Conservation (phyloP, 1,140 invertebrate genomes). For the Tetramorium parvispinum region DNA sequence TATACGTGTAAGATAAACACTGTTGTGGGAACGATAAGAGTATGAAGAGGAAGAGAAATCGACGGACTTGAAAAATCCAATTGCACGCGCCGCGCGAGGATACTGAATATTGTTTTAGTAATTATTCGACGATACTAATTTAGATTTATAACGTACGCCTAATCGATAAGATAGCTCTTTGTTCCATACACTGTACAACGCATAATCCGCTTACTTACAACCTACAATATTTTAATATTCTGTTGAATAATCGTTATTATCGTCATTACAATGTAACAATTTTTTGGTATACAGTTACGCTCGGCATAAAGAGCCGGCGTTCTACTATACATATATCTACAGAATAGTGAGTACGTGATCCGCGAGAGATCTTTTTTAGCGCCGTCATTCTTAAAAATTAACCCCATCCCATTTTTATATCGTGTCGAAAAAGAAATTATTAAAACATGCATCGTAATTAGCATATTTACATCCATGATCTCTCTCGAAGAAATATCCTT, state of each 20-base stretch:
- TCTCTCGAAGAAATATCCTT: background rate
- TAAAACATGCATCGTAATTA: background rate
- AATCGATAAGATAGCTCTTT: slow-evolving; percentile 76
- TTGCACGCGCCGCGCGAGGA: slow-evolving; percentile 68
- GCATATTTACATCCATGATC: background rate
- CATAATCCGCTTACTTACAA: slow-evolving; percentile 62
- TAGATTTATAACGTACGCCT: slow-evolving; percentile 83
- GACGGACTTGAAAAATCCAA: slow-evolving; percentile 58
- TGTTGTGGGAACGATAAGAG: slow-evolving; percentile 23
- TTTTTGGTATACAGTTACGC: slow-evolving; percentile 82
- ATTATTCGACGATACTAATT: slow-evolving; percentile 80
- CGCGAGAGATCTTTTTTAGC: slow-evolving; percentile 69
- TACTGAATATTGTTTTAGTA: slow-evolving; percentile 81
- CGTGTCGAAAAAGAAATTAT: background rate
- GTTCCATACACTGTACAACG: slow-evolving; percentile 82
- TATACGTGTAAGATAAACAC: slow-evolving; percentile 45
- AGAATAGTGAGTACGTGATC: slow-evolving; percentile 81
- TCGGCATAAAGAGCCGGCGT: slow-evolving; percentile 74
- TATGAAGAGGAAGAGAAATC: slow-evolving; percentile 55
- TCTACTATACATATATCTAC: slow-evolving; percentile 86
- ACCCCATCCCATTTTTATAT: slow-evolving; percentile 23
- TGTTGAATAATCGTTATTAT: slow-evolving; percentile 77
- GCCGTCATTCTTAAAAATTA: slow-evolving; percentile 27
- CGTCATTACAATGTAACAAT: slow-evolving; percentile 82
- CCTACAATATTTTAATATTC: slow-evolving; percentile 66